Evolutionary conservation across 92 coral and sea anemone genomes (phyloP).

Genomic region (Micromussa lordhowensis): DNA sequence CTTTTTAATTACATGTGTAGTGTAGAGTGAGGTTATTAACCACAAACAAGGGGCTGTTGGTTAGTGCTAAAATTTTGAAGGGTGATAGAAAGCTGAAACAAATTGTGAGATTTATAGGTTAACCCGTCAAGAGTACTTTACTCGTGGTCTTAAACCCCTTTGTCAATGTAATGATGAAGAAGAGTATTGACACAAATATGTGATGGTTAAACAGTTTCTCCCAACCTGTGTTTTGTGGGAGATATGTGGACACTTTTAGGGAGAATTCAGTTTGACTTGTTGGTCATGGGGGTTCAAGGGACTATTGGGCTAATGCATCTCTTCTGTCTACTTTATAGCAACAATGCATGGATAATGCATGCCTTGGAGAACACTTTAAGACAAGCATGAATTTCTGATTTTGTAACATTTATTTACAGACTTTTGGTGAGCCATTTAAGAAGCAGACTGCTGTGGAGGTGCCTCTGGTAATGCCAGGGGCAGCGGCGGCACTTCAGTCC

Average conservation of each 20-base stretch:
- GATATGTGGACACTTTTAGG: neutral
- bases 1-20: neutral
- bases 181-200: neutral
- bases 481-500: slow-evolving; percentile 54
- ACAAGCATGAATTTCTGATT: neutral
- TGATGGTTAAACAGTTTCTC: neutral
- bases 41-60: neutral
- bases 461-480: slow-evolving; percentile 69
- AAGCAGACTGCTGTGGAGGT: slow-evolving; percentile 81
- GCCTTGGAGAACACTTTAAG: too few species aligned
- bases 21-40: neutral
- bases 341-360: neutral
- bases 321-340: neutral
- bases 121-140: neutral
- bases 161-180: neutral
- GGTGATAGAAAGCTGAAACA: neutral
- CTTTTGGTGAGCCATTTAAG: slow-evolving; percentile 80
- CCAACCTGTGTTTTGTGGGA: neutral
- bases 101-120: neutral
- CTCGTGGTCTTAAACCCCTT: neutral
- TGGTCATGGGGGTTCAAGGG: neutral
- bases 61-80: neutral
- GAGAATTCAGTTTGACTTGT: neutral
- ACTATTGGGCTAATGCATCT: neutral
- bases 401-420: slow-evolving; percentile 1